Conservation (phyloP, 92 coral and sea anemone species). For the Virgularia gustaviana region DNA sequence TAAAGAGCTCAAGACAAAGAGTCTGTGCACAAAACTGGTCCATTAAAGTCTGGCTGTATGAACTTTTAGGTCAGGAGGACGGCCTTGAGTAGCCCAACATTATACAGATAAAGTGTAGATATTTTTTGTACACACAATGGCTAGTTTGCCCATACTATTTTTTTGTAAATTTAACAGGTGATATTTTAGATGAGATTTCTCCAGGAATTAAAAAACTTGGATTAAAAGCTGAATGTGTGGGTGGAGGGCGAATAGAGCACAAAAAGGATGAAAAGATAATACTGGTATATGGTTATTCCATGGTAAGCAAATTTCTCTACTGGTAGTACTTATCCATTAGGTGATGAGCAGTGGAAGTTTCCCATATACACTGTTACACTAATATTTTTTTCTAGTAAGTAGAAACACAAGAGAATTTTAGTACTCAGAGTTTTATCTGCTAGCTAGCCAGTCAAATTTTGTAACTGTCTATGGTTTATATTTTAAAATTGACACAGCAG, state of each 20-base stretch:
- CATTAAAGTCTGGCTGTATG: too few species aligned
- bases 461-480: too few species aligned
- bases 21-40: too few species aligned
- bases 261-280: constrained; percentile 51
- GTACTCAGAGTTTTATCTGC: not conserved
- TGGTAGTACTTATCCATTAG: not conserved
- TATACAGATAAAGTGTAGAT: too few species aligned
- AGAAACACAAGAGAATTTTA: not conserved
- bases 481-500: too few species aligned
- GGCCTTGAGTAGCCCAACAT: too few species aligned
- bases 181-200: constrained; percentile 66
- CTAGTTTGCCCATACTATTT: too few species aligned
- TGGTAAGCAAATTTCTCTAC: constrained; percentile 53
- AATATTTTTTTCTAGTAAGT: not conserved
- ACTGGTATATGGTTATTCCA: constrained; percentile 88
- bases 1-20: too few species aligned
- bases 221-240: constrained; percentile 66
- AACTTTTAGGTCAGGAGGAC: not conserved
- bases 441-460: too few species aligned
- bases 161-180: constrained; percentile 53
- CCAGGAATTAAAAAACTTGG: constrained; percentile 66
- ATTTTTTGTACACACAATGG: too few species aligned
- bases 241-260: constrained; percentile 91
- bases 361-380: not conserved
- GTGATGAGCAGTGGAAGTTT: not conserved